phyloP scores from a whole-genome alignment of 2,113 vertebrate genomes.

The Budorcas taxicolor region DNA sequence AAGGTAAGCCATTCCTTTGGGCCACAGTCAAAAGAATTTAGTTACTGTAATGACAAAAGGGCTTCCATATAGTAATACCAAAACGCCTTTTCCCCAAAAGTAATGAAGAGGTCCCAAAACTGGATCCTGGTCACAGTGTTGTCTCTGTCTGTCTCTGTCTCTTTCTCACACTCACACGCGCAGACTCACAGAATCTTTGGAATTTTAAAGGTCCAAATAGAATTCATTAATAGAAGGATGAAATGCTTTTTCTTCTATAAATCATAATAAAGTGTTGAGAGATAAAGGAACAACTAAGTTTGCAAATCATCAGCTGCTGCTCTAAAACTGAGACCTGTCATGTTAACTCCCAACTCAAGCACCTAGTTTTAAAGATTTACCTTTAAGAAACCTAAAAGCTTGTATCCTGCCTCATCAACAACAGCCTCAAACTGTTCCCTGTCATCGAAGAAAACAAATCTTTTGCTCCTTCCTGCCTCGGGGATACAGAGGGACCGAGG shows the following conservation, averaged over 20 bases:
- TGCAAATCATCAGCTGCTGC: constrained; percentile 61
- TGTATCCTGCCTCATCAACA: constrained; percentile 75
- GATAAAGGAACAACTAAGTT: constrained; percentile 61
- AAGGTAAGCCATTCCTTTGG: neutral
- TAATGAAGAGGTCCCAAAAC: neutral
- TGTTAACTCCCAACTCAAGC: constrained; percentile 75
- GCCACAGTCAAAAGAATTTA: neutral
- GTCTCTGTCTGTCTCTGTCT: neutral
- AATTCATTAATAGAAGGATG: constrained; percentile 58
- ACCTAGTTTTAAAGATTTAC: constrained; percentile 75
- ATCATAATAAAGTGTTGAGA: constrained; percentile 68
- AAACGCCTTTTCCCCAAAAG: neutral
- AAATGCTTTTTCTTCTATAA: constrained; percentile 72
- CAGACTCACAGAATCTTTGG: neutral
- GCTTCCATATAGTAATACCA: neutral
- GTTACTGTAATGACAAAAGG: neutral
- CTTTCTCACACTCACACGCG: neutral
- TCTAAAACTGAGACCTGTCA: constrained; percentile 72
- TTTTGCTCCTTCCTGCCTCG: constrained; percentile 78
- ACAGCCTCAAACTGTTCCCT: constrained; percentile 81
- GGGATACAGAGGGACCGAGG: constrained; percentile 78
- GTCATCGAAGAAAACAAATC: constrained; percentile 83
- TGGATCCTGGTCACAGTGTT: neutral
- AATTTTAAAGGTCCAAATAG: constrained; percentile 18
- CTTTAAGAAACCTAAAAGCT: constrained; percentile 77